phyloP scores from a whole-genome alignment of 2,888 invertebrate species.

The Tetrapedia diversipes region DNA sequence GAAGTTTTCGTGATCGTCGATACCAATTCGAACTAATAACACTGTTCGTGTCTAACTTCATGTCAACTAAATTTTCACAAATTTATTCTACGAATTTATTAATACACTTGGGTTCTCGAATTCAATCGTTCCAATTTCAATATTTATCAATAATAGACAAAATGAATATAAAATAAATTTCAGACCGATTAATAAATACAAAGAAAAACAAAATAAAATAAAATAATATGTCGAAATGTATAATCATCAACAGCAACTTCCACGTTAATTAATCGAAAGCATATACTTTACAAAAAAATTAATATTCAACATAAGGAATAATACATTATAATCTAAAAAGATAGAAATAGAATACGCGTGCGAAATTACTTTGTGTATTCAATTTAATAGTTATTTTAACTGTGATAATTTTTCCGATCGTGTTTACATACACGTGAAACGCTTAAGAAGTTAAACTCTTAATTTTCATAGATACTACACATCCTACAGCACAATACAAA shows the following conservation, averaged over 20 bases:
- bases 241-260: background rate
- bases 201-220: background rate
- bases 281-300: background rate
- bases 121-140: conserved; percentile 47
- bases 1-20: conserved; percentile 75
- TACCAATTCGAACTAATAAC: conserved; percentile 71
- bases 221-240: conserved; percentile 21
- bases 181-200: conserved; percentile 10
- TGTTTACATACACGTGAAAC: conserved; percentile 30
- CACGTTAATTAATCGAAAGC: background rate
- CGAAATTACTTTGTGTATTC: background rate
- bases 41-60: conserved; percentile 68
- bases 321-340: background rate
- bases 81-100: background rate
- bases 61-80: conserved; percentile 41
- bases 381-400: background rate
- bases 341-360: background rate
- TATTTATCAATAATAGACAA: conserved; percentile 62
- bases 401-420: conserved; percentile 9
- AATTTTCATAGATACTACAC: conserved; percentile 47
- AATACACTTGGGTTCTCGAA: background rate
- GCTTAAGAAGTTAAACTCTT: conserved; percentile 38
- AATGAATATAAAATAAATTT: conserved; percentile 36
- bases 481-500: conserved; percentile 52
- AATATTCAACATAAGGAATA: background rate